Conservation (phyloP, 2,113 vertebrate species). For the Gopherus flavomarginatus region DNA sequence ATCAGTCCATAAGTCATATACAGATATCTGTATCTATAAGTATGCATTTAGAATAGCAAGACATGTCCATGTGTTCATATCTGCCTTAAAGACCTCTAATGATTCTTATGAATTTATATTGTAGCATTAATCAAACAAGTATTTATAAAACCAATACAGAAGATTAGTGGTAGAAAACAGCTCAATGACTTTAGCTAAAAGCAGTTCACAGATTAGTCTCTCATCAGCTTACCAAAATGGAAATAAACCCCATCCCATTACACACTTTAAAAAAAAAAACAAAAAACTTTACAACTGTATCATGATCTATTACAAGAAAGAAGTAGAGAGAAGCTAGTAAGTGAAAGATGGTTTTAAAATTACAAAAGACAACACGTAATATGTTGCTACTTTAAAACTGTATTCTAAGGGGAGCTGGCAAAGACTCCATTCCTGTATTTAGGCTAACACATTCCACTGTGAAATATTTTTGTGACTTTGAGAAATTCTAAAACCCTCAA, state of each 20-base stretch:
- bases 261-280: not conserved
- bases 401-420: not conserved
- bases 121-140: not conserved
- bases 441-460: too few relatives aligned
- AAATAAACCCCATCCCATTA: not conserved
- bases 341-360: not conserved
- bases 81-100: not conserved
- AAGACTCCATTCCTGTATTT: too few relatives aligned
- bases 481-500: too few relatives aligned
- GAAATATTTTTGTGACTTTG: too few relatives aligned
- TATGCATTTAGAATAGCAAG: not conserved
- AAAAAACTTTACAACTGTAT: not conserved
- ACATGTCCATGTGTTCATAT: rapidly evolving
- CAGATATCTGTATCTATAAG: not conserved
- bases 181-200: too few relatives aligned
- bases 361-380: not conserved
- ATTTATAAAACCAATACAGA: not conserved
- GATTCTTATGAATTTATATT: not conserved
- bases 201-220: not conserved
- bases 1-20: not conserved
- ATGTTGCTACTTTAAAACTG: not conserved
- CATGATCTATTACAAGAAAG: not conserved
- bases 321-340: not conserved
- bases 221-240: not conserved
- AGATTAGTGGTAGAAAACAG: not conserved